Conservation (phyloP, 2,888 invertebrate species). For the Frankliniella fusca region DNA sequence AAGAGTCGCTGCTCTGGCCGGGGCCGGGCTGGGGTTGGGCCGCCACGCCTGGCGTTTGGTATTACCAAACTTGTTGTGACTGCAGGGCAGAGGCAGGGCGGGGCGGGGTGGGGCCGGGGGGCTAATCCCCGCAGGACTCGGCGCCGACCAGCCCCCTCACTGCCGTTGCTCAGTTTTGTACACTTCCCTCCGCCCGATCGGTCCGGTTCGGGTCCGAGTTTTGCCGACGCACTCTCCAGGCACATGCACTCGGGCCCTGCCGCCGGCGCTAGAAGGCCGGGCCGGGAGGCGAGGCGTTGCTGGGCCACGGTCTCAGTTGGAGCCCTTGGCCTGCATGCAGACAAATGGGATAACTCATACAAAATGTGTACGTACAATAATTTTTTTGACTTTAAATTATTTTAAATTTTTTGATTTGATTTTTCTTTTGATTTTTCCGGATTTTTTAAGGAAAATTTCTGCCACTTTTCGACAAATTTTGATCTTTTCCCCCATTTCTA, state of each 20-base stretch:
- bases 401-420: no score
- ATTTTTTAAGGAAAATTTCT: no score
- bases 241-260: not conserved
- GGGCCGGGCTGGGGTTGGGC: not conserved
- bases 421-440: no score
- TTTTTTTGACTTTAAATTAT: no score
- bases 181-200: not conserved
- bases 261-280: no score
- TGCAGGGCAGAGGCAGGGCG: not conserved
- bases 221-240: not conserved
- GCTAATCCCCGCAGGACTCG: not conserved
- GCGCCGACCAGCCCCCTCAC: not conserved
- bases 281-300: no score
- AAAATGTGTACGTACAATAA: no score
- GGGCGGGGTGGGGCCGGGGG: not conserved
- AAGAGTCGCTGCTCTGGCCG: not conserved
- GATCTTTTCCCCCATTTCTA: no score
- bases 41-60: not conserved
- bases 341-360: no score
- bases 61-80: constrained; percentile 1
- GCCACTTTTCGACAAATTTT: no score
- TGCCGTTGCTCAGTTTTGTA: not conserved
- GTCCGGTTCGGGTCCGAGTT: not conserved
- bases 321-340: no score
- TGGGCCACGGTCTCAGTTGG: no score